phyloP scores from a whole-genome alignment of 2,888 invertebrate genomes.

The Lacanobia wlatinum region DNA sequence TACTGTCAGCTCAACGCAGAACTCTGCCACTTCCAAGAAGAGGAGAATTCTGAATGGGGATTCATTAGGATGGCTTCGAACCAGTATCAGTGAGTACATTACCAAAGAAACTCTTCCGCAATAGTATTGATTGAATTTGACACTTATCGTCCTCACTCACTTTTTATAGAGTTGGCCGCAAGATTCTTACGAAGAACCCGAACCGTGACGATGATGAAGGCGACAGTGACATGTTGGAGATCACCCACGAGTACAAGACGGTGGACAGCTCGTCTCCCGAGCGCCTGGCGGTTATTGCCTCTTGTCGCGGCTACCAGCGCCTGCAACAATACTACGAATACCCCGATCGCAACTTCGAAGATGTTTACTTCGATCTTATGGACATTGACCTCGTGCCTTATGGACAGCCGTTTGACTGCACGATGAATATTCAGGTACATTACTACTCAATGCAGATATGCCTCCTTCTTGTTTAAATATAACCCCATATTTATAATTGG shows the following conservation, averaged over 20 bases:
- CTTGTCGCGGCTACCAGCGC: constrained; percentile 92
- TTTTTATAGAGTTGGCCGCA: constrained; percentile 91
- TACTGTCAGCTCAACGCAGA: constrained; percentile 95
- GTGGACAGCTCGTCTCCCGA: constrained; percentile 92
- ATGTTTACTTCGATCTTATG: constrained; percentile 92
- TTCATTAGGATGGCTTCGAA: constrained; percentile 92
- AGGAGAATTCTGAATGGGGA: constrained; percentile 92
- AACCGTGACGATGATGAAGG: constrained; percentile 92
- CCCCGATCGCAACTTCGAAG: constrained; percentile 91
- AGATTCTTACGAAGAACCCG: constrained; percentile 92
- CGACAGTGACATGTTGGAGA: constrained; percentile 92
- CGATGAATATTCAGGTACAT: constrained; percentile 91
- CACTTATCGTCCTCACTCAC: background rate
- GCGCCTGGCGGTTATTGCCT: constrained; percentile 92
- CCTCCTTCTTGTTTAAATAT: background rate
- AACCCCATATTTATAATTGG: background rate
- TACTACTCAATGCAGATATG: background rate
- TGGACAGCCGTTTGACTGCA: constrained; percentile 92
- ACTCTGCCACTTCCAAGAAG: constrained; percentile 93
- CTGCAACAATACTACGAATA: constrained; percentile 92
- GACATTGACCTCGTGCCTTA: constrained; percentile 92
- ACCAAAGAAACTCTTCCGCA: background rate
- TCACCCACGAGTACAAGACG: constrained; percentile 92
- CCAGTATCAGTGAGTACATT: constrained; percentile 91
- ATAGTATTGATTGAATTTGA: background rate